Evolutionary conservation across 53 echinoderm and acorn worm genomes (phyloP), one percentile per base, ranked within the genome.

Genomic region (Holothuria leucospilota): DNA sequence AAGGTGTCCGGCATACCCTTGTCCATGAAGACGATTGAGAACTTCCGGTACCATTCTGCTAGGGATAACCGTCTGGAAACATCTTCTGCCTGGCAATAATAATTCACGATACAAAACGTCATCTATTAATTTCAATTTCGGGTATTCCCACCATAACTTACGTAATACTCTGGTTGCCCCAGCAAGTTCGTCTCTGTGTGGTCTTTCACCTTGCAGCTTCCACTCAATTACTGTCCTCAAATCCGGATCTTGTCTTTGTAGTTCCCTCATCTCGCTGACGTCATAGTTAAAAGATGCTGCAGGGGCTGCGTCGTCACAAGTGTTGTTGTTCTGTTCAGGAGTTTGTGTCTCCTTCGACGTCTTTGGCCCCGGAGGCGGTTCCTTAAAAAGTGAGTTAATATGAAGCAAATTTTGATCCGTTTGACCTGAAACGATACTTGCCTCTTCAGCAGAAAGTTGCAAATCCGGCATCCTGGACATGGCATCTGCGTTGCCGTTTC

Each of bases 401-500:
- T 40, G 40, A 40, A 40, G 40, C 4, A 7, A 40, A 7, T 40
- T 40, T 5, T 4, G 40, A 40, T 40, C 40, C 4, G 40, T 40
- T 40, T 5, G 7, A 40, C 7, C 7, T 40, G 40, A 7, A 5
- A 40, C 40, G 40, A 7, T 40, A 40, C 40, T 7, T 40, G 40
- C 7, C 7, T 40, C 40, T 40, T 7, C 40, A 5, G 7, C 7
- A 7, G 40, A n/a, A n/a, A n/a, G 40, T 40, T 40, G 40, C 7
- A 40, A 4, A 7, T 4, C 7, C 18, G 93, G 93, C 16, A 56
- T 39, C 0, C 93, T 86, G 0, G 96, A 89, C 16, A 96, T 62
- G 11, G 93, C 90, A 60, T 92, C 92, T 41, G 92, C 96, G 69
- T 93, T 96, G 0, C 69, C 86, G 67, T 92, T 92, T 8, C 81